A percentile compares a stretch with the other conserved stretches of the same genome.
These are phyloP conservation scores for Dicyrtoma fusca DNA, from an alignment of 2,888 invertebrate species.

Conservation along the genomic window DNA sequence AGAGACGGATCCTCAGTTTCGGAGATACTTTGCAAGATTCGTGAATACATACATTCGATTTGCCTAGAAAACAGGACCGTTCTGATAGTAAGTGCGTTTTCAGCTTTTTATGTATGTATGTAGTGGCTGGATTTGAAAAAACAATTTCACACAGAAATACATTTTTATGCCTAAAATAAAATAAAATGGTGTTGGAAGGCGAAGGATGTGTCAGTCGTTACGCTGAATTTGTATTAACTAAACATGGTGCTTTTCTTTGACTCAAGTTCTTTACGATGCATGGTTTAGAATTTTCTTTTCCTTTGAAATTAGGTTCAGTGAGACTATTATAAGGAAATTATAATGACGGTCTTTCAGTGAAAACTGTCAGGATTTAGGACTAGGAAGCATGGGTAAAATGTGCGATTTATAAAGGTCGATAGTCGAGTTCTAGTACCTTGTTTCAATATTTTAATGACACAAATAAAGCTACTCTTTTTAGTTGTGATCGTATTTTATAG, in stretches of 20 bases:
- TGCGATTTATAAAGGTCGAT: conserved; percentile 61
- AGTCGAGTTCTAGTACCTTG: too few species aligned
- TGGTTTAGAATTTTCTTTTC: too few species aligned
- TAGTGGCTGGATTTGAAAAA: too few species aligned
- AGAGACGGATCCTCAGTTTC: conserved; percentile 72
- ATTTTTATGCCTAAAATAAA: conserved; percentile 91
- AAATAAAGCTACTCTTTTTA: too few species aligned
- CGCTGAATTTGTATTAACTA: too few species aligned
- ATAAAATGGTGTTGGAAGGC: conserved; percentile 97
- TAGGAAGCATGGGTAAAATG: conserved; percentile 51
- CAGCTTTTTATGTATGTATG: conserved; percentile 34
- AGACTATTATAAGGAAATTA: conserved; percentile 75
- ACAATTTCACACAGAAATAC: conserved; percentile 57
- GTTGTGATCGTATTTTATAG: too few species aligned
- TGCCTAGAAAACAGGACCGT: conserved; percentile 29
- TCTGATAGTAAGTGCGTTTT: background rate
- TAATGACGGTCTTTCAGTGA: conserved; percentile 63
- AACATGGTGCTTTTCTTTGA: too few species aligned
- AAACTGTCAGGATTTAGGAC: too few species aligned
- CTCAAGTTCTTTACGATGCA: too few species aligned
- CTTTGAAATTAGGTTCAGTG: too few species aligned
- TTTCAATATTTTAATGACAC: too few species aligned
- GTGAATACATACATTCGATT: conserved; percentile 69
- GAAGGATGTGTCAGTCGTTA: conserved; percentile 70
- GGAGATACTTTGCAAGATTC: conserved; percentile 75